phyloP scores from a whole-genome alignment of 2,113 vertebrate genomes.

The Tympanuchus pallidicinctus region DNA sequence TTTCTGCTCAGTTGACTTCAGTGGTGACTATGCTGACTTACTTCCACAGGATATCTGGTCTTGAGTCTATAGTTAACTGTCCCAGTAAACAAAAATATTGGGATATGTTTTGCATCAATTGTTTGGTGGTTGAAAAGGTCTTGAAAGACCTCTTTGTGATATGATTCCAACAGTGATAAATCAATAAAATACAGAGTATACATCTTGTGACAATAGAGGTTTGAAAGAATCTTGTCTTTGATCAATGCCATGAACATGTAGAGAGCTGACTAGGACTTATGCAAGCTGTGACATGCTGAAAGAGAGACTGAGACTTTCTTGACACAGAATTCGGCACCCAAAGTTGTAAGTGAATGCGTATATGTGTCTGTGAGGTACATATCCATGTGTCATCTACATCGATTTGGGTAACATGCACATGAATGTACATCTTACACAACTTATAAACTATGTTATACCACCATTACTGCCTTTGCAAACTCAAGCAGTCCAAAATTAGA shows the following conservation, averaged over 20 bases:
- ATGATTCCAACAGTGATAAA: background rate
- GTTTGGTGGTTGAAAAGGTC: background rate
- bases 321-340: background rate
- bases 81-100: background rate
- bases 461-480: background rate
- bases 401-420: background rate
- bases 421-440: background rate
- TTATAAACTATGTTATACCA: background rate
- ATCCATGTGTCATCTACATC: background rate
- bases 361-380: background rate
- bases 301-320: background rate
- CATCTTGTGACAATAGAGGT: background rate
- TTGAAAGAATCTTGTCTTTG: background rate
- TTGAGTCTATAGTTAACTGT: background rate
- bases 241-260: background rate
- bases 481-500: background rate
- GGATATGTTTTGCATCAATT: background rate
- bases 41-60: background rate
- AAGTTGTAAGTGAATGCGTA: background rate
- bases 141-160: background rate
- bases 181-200: background rate
- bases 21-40: background rate
- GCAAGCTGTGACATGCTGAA: background rate
- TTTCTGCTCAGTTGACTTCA: background rate
- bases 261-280: background rate